A percentile compares a stretch with the other conserved stretches of the same genome.
These are phyloP conservation scores for Ormyrus nitidulus DNA, from an alignment of 2,888 invertebrate genomes.

Conservation along the genomic window DNA sequence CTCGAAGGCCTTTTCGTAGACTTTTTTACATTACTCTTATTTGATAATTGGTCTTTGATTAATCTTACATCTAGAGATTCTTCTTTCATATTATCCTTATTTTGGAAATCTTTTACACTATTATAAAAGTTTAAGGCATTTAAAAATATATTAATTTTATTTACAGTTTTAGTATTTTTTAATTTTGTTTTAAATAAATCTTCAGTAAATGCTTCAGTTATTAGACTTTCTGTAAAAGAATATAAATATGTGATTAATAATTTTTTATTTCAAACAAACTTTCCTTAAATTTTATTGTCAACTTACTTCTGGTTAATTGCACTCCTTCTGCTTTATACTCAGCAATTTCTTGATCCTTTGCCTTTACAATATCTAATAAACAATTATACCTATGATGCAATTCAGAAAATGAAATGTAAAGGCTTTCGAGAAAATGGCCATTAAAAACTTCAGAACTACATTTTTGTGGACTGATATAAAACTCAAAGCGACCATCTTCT, in stretches of 20 bases:
- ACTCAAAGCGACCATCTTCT: conserved; percentile 65
- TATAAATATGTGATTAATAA: conserved; percentile 25
- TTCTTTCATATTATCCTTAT: conserved; percentile 1
- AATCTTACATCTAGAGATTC: conserved; percentile 4
- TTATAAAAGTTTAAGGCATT: conserved; percentile 59
- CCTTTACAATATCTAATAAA: conserved; percentile 65
- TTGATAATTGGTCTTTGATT: neutral
- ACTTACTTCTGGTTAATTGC: conserved; percentile 67
- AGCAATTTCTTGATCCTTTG: conserved; percentile 70
- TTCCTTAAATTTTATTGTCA: neutral
- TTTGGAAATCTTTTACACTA: conserved; percentile 34
- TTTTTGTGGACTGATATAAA: conserved; percentile 63
- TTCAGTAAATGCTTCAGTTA: conserved; percentile 64
- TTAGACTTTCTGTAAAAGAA: conserved; percentile 64
- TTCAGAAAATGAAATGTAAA: conserved; percentile 64
- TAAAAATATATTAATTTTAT: conserved; percentile 59
- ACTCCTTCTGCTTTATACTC: conserved; percentile 70
- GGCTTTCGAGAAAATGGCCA: conserved; percentile 64
- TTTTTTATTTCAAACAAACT: conserved; percentile 6
- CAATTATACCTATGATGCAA: conserved; percentile 61
- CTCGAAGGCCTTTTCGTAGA: conserved; percentile 20
- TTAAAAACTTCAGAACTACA: conserved; percentile 63
- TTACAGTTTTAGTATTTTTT: conserved; percentile 25
- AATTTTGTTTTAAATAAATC: conserved; percentile 59
- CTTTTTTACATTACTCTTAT: neutral